Base-by-base conservation (phyloP, 2,113 vertebrate species). In the Talpa occidentalis region DNA sequence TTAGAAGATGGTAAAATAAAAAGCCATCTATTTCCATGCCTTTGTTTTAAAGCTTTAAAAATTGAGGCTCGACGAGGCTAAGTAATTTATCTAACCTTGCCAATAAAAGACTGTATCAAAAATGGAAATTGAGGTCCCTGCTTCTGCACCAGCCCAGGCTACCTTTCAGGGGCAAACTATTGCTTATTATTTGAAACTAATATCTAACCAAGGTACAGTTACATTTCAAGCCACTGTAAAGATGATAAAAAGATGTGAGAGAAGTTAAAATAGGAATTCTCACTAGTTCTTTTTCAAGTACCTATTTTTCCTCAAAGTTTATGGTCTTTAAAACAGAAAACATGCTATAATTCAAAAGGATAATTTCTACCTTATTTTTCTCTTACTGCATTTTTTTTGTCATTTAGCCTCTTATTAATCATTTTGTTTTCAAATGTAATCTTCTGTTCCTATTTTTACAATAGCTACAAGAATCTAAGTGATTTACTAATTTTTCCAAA, bases 351-450 rank as follows among this genome's bases (percentile, higher is more conserved):
- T 40, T 82, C 17, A 78, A 85, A 93, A 88, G 24, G 37, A 66
- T 30, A 78, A 69, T 82, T 62, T 88, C 67, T 81, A 91, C 35
- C 80, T 92, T 72, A 78, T 82, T 95, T 89, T 96, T 83, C 88
- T 67, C 9, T 70, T 47, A 70, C 44, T 82, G 47, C 6, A 69
- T 59, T 17, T 62, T 80, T 78, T 80, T 90, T 80, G 8, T 26
- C 32, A 79, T 35, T 17, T 64, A 94, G 32, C 66, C 30, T 95
- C 42, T 16, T 40, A 90, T 62, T 37, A 81, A 62, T 87, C 60
- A 94, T 44, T 60, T 70, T 52, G 52, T 72, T 69, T 94, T 95
- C 40, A 96, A 86, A 78, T 83, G 59, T 54, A 82, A 56, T 76
- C 59, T 69, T 95, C 28, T 80, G 87, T 14, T 92, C 59, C 76